phyloP scores from a whole-genome alignment of 2,888 invertebrate genomes.

The Meiosimyza platycephala region DNA sequence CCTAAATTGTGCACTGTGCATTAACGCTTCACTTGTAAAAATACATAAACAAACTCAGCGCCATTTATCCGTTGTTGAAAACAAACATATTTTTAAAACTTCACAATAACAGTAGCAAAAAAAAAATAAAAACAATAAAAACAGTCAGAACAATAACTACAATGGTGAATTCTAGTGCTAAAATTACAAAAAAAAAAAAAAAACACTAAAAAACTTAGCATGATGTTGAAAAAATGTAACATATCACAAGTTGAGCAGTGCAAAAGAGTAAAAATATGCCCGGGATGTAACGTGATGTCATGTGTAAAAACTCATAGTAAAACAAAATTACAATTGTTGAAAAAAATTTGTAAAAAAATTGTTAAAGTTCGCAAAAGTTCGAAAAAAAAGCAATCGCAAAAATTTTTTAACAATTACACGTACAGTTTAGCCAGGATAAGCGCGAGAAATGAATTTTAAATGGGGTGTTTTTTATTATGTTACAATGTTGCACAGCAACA shows the following conservation, averaged over 20 bases:
- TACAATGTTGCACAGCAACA: slow-evolving; percentile 1
- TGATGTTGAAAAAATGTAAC: neutral
- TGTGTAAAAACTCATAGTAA: slow-evolving; percentile 6
- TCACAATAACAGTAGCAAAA: neutral
- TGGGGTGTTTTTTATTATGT: slow-evolving; percentile 20
- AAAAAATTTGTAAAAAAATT: no score
- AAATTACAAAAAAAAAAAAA: neutral
- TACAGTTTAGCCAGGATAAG: slow-evolving; percentile 19
- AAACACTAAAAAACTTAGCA: neutral
- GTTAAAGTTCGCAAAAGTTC: no score
- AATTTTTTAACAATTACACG: slow-evolving; percentile 20
- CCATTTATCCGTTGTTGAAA: slow-evolving; percentile 31
- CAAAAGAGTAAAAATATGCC: slow-evolving; percentile 10
- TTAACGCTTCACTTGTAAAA: slow-evolving; percentile 10
- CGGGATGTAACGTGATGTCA: slow-evolving; percentile 1
- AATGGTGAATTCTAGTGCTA: neutral
- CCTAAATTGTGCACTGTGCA: slow-evolving; percentile 18
- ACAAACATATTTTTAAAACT: slow-evolving; percentile 31
- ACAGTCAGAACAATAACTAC: neutral
- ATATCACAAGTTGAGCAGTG: neutral
- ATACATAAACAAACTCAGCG: slow-evolving; percentile 30
- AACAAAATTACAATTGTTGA: neutral
- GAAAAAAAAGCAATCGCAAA: neutral
- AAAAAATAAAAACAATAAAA: neutral
- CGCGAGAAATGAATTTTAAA: slow-evolving; percentile 22